These are phyloP conservation scores for Cercopithecus neglectus DNA, from an alignment of 2,797 vertebrate genomes.

Conservation along the genomic window DNA sequence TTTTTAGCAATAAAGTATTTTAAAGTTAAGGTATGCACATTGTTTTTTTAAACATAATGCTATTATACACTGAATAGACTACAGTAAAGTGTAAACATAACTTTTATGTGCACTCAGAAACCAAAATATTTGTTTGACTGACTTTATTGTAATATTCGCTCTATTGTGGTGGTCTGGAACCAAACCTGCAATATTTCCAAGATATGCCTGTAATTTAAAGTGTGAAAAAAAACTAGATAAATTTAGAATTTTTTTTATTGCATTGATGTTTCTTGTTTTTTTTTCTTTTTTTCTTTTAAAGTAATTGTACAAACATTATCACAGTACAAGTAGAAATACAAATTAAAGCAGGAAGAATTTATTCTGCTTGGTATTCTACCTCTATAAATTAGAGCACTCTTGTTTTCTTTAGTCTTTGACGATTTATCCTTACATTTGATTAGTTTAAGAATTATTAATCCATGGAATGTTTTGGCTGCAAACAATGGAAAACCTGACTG, in stretches of 20 bases:
- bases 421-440: background rate
- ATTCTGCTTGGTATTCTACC: background rate
- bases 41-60: background rate
- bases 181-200: background rate
- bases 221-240: background rate
- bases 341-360: constrained; percentile 31
- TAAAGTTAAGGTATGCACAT: background rate
- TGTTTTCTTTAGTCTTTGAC: background rate
- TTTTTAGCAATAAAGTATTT: background rate
- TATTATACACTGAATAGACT: background rate
- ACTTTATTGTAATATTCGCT: background rate
- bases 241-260: background rate
- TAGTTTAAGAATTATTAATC: constrained; percentile 1
- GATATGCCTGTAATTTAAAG: background rate
- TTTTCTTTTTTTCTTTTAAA: background rate
- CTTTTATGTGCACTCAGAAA: background rate
- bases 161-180: background rate
- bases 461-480: background rate
- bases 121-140: background rate
- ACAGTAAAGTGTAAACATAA: background rate
- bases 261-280: background rate
- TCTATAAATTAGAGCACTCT: background rate
- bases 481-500: background rate
- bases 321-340: background rate
- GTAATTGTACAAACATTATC: background rate